A percentile compares a stretch with the other conserved stretches of the same genome.
phyloP scores from a whole-genome alignment of 2,888 invertebrate genomes.

The Brenthis daphne region DNA sequence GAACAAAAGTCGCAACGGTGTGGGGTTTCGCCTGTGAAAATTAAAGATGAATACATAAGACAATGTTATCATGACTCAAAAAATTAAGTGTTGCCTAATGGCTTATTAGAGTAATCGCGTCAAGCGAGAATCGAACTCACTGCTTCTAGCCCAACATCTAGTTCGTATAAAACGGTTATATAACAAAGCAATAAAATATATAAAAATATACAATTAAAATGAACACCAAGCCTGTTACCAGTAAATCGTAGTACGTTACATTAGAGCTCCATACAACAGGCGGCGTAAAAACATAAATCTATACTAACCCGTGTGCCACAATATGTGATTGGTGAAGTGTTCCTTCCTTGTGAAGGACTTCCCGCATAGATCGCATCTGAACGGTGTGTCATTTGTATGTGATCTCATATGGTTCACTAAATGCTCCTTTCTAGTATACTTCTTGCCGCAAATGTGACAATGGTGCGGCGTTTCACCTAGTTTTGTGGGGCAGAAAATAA shows the following conservation, averaged over 20 bases:
- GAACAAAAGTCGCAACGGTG: constrained; percentile 91
- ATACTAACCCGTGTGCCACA: constrained; percentile 91
- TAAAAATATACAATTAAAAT: background rate
- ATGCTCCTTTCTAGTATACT: constrained; percentile 94
- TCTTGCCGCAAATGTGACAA: constrained; percentile 93
- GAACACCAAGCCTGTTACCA: constrained; percentile 56
- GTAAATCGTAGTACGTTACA: constrained; percentile 8
- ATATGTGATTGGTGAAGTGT: constrained; percentile 94
- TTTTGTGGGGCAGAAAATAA: constrained; percentile 76
- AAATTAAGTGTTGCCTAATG: no score
- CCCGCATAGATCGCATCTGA: constrained; percentile 93
- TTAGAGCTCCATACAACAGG: background rate
- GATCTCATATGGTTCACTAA: constrained; percentile 94
- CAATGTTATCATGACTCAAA: background rate
- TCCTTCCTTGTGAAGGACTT: constrained; percentile 94
- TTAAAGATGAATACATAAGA: background rate
- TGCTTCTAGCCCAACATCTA: no score
- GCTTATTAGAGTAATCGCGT: no score
- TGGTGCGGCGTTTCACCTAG: constrained; percentile 93
- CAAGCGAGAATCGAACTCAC: constrained; percentile 15
- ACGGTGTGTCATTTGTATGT: constrained; percentile 93
- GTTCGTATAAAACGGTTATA: no score
- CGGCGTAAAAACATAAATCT: constrained; percentile 40
- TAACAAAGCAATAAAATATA: background rate
- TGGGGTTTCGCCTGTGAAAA: constrained; percentile 84